Evolutionary conservation across 2,888 invertebrate species (phyloP), one percentile per base, ranked within the genome.

Genomic region (Drosophila multiciliata): DNA sequence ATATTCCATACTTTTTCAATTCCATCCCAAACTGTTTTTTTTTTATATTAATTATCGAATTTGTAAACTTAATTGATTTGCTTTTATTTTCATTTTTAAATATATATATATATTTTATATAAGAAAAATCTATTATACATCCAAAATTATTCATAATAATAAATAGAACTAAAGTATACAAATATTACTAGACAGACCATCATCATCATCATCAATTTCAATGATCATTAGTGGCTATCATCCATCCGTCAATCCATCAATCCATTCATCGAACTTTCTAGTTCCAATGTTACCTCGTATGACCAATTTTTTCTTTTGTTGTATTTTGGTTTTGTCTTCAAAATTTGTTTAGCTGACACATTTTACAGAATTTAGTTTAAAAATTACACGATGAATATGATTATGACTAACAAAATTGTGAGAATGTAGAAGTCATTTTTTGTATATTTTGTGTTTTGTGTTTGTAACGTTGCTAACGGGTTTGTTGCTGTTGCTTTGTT

Each of bases 41-140:
- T 38, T n/a, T n/a, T 15, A 12, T 23, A 32, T 45, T 33, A 40
- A 62, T 42, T 26, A n/a, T 52, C 9, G 40, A 5, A 53, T 45
- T 59, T 57, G 61, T 87, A 88, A 86, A 86, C 90, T 89, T 88
- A 90, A 86, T 88, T 88, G 80, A 85, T 90, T 89, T 89, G 77
- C 69, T 81, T 91, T 91, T 84, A 86, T 87, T 90, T 90, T 73
- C 89, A 86, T 60, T 86, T 88, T 71, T 71, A 79, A 77, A 90
- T 87, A 80, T 87, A 89, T 89, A 77, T 79, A 58, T 67, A 58
- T 83, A 69, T 76, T 75, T 73, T 82, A 88, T 91, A 91, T 91
- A 91, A 90, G 89, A 92, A 91, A 89, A 91, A 91, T 91, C 91
- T 91, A 92, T 91, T 87, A 88, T 91, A 91, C 91, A 91, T 88